phyloP scores from a whole-genome alignment of 1,140 invertebrate species.

The Papilio dardanus region DNA sequence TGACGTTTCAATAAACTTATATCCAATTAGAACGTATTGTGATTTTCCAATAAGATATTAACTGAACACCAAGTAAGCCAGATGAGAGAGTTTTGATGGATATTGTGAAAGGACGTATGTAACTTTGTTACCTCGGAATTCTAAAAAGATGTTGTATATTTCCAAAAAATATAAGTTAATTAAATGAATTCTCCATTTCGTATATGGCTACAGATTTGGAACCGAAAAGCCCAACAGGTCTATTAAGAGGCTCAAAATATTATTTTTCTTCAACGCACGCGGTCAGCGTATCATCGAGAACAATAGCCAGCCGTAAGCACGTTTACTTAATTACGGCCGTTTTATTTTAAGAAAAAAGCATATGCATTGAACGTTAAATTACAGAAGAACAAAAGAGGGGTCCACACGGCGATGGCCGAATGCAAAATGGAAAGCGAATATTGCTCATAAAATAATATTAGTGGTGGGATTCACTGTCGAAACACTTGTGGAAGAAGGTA shows the following conservation, averaged over 20 bases:
- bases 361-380: conserved; percentile 67
- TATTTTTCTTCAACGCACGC: conserved; percentile 42
- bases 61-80: background rate
- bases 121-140: too few relatives aligned
- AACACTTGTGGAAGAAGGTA: background rate
- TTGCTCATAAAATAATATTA: conserved; percentile 75
- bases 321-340: conserved; percentile 73
- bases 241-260: conserved; percentile 31
- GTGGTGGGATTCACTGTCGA: background rate
- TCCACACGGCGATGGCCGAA: conserved; percentile 53
- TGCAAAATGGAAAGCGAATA: conserved; percentile 64
- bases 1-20: conserved; percentile 5
- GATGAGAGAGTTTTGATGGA: too few relatives aligned
- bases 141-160: too few relatives aligned
- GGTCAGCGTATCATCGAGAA: conserved; percentile 61
- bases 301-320: conserved; percentile 65
- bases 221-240: background rate
- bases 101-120: too few relatives aligned
- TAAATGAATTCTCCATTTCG: background rate
- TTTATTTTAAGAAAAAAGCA: conserved; percentile 67
- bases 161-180: background rate
- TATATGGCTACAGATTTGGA: background rate
- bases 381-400: conserved; percentile 66
- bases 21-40: conserved; percentile 3
- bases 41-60: conserved; percentile 1